Conservation (phyloP, 2,797 vertebrate genomes). For the Cephalopachus bancanus region DNA sequence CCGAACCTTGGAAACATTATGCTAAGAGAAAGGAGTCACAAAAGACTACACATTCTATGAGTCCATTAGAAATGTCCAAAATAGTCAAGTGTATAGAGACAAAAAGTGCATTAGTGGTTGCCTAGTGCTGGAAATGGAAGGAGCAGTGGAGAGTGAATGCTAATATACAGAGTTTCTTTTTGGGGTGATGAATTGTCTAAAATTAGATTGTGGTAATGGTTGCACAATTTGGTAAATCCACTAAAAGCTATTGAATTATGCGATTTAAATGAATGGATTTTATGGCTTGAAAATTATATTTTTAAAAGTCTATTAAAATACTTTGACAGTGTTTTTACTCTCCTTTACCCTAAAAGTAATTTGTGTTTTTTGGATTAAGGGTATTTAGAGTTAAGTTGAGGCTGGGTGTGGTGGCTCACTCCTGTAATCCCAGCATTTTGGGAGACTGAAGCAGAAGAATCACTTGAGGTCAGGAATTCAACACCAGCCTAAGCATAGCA, state of each 20-base stretch:
- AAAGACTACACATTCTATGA: not conserved
- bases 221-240: not conserved
- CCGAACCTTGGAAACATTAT: not conserved
- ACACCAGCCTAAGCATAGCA: no score
- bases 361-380: not conserved
- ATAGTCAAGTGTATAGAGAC: not conserved
- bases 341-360: slow-evolving; percentile 9
- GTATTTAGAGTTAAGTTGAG: not conserved
- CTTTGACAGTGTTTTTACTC: not conserved
- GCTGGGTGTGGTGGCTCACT: no score
- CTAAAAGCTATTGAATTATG: not conserved
- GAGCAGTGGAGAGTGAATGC: not conserved
- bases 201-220: not conserved
- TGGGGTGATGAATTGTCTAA: not conserved
- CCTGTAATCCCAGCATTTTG: no score
- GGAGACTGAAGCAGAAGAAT: no score
- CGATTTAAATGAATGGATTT: slow-evolving; percentile 4
- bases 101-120: not conserved
- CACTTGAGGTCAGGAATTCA: no score
- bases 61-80: not conserved
- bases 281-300: not conserved
- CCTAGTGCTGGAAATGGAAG: not conserved
- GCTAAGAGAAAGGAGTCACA: not conserved
- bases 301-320: slow-evolving; percentile 1
- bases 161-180: not conserved